Evolutionary conservation across 2,113 vertebrate genomes (phyloP).

Genomic region (Leptocoma aspasia): DNA sequence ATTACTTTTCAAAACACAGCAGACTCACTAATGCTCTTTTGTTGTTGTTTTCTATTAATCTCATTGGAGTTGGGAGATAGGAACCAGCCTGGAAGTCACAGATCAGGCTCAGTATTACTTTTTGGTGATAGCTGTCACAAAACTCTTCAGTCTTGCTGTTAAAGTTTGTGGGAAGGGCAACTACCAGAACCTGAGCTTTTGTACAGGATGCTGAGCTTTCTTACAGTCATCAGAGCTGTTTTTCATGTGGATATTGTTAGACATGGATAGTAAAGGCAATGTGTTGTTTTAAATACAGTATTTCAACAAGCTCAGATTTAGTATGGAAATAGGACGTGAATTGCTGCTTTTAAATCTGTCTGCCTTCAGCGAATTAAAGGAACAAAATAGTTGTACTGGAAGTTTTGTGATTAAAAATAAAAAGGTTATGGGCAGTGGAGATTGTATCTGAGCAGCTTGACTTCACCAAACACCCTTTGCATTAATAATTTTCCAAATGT

Average conservation of each 20-base stretch:
- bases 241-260: not conserved
- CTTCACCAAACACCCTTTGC: not conserved
- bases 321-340: not conserved
- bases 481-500: not conserved
- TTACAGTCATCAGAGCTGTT: not conserved
- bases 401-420: constrained; percentile 7
- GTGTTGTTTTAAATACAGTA: not conserved
- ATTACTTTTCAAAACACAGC: not conserved
- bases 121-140: not conserved
- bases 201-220: not conserved
- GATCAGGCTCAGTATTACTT: not conserved
- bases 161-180: not conserved
- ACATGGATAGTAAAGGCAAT: not conserved
- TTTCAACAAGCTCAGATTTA: not conserved
- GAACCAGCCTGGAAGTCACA: not conserved
- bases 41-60: not conserved
- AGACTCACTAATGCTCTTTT: not conserved
- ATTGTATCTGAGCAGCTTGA: constrained; percentile 15
- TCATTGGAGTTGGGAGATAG: not conserved
- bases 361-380: not conserved
- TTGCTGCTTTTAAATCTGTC: not conserved
- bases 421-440: not conserved
- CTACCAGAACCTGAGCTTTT: not conserved
- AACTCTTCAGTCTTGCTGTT: not conserved
- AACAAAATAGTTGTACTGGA: not conserved